Percentiles rank a stretch among this genome's conserved stretches.
Evolutionary conservation across 2,113 vertebrate species (phyloP).

Genomic region (Bos indicus): DNA sequence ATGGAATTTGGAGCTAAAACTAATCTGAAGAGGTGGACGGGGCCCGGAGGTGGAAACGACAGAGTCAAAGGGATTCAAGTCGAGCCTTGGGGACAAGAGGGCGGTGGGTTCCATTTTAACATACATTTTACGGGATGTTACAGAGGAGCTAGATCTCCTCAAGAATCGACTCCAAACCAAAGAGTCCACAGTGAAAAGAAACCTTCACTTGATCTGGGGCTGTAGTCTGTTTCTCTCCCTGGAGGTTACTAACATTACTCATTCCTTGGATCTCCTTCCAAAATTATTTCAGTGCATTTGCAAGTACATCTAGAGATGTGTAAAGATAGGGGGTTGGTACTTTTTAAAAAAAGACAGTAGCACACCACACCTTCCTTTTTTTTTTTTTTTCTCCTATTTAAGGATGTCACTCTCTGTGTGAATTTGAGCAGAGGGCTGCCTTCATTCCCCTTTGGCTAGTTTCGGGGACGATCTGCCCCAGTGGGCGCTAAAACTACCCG

Average conservation of each 20-base stretch:
- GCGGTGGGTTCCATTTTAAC: too few species aligned
- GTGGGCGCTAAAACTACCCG: fast-evolving
- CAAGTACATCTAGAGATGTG: background rate
- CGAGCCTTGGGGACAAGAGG: background rate
- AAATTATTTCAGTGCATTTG: background rate
- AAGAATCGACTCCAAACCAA: background rate
- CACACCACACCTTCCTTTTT: background rate
- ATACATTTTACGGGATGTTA: background rate
- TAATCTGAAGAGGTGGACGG: background rate
- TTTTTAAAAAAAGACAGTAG: background rate
- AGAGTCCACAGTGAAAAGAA: background rate
- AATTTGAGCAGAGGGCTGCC: background rate
- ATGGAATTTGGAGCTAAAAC: background rate
- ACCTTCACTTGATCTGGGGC: background rate
- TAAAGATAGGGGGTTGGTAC: background rate
- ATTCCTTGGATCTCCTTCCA: background rate
- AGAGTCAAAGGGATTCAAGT: background rate
- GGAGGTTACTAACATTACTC: background rate
- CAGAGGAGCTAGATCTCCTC: background rate
- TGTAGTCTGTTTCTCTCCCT: background rate
- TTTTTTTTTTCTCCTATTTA: background rate
- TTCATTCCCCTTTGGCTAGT: background rate
- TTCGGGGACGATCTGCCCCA: background rate
- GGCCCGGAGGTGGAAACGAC: background rate
- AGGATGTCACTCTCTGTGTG: background rate